phyloP scores from a whole-genome alignment of 1,140 invertebrate genomes.

The Akabosia matsudoensis region DNA sequence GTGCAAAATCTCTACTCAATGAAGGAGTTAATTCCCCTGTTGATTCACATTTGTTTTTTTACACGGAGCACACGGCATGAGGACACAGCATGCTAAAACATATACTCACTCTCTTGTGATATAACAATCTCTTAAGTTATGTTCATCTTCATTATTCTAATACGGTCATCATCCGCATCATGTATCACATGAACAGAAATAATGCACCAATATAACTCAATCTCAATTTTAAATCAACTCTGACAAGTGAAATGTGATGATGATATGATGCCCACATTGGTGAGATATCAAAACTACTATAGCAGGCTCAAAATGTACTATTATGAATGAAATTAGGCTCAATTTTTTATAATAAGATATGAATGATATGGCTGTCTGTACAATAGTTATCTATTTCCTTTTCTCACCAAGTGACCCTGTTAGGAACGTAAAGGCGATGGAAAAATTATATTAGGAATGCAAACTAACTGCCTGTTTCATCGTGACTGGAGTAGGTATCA shows the following conservation, averaged over 20 bases:
- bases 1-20: background rate
- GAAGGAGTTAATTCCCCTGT: constrained; percentile 15
- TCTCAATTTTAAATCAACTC: background rate
- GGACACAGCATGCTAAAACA: background rate
- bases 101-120: background rate
- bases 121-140: background rate
- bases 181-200: background rate
- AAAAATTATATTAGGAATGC: background rate
- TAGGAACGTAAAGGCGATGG: background rate
- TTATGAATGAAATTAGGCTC: too few relatives aligned
- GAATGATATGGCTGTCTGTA: background rate
- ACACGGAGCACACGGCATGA: background rate
- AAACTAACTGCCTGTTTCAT: background rate
- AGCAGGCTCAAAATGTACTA: too few relatives aligned
- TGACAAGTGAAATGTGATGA: background rate
- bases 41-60: constrained; percentile 22
- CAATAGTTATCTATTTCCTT: background rate
- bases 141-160: background rate
- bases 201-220: background rate
- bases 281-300: too few relatives aligned
- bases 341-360: too few relatives aligned
- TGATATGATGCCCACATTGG: background rate
- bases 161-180: background rate
- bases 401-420: background rate
- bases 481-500: background rate